A percentile compares a stretch with the other conserved stretches of the same genome.
Conservation (phyloP, 2,113 vertebrate genomes). For the Myrmophylax atrothorax region DNA sequence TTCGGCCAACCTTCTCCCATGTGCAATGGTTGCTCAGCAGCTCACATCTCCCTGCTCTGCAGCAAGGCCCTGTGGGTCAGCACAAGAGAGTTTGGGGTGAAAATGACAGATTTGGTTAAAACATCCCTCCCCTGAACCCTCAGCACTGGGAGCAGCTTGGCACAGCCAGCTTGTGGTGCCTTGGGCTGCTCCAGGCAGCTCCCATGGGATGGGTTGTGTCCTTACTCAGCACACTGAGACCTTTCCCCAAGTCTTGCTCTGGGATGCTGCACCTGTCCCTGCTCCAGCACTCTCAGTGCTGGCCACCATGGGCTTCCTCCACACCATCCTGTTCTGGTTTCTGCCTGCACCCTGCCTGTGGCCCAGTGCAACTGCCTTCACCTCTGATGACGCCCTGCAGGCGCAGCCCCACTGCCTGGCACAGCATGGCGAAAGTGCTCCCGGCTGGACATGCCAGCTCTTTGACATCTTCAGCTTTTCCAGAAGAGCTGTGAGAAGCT, state of each 20-base stretch:
- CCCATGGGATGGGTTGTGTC: neutral
- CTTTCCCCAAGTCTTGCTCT: neutral
- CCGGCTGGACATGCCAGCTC: neutral
- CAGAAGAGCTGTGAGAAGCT: neutral
- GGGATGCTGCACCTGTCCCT: neutral
- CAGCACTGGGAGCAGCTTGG: rapidly evolving
- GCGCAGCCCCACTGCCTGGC: neutral
- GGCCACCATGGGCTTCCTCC: rapidly evolving
- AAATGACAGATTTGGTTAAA: neutral
- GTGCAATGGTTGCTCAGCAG: neutral
- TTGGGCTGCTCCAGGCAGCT: rapidly evolving
- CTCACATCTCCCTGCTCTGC: rapidly evolving
- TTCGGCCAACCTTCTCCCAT: neutral
- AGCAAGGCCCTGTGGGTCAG: rapidly evolving
- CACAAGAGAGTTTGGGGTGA: rapidly evolving
- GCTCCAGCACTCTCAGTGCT: rapidly evolving
- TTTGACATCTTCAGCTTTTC: neutral
- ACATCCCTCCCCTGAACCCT: neutral
- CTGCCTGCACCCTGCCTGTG: neutral
- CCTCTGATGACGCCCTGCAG: rapidly evolving
- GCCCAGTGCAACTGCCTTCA: neutral
- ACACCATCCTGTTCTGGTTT: neutral
- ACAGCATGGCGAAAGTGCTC: neutral
- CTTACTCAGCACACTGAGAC: neutral
- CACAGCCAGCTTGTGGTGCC: neutral